A percentile compares a stretch with the other conserved stretches of the same genome.
phyloP scores from a whole-genome alignment of 1,140 invertebrate genomes.

The Heliothis virescens region DNA sequence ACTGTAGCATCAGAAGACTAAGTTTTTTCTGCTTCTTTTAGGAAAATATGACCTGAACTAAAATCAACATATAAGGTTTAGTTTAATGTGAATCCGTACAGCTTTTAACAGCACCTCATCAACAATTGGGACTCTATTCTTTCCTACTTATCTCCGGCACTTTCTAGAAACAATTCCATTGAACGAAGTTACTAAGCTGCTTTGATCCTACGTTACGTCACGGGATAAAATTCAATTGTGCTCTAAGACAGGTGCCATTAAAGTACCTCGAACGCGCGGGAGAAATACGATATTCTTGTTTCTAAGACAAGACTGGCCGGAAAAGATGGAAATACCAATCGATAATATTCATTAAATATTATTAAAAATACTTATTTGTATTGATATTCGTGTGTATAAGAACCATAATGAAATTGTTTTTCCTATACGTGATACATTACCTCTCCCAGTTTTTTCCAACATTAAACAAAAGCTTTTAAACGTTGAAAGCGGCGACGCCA shows the following conservation, averaged over 20 bases:
- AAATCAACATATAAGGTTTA: no score
- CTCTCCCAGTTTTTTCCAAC: background rate
- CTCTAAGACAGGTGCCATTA: constrained; percentile 26
- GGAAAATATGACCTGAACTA: no score
- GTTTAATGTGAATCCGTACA: no score
- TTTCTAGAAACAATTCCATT: constrained; percentile 19
- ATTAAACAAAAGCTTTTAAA: constrained; percentile 1
- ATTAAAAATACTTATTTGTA: no score
- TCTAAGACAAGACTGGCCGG: background rate
- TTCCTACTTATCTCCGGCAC: background rate
- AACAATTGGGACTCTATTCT: background rate
- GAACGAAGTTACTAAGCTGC: constrained; percentile 10
- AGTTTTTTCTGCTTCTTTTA: no score
- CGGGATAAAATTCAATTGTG: constrained; percentile 24
- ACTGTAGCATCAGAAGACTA: no score
- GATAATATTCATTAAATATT: background rate
- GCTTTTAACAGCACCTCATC: background rate
- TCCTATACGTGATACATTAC: no score
- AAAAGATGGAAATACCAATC: background rate
- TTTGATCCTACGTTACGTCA: constrained; percentile 7
- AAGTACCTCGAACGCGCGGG: background rate
- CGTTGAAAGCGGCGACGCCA: no score
- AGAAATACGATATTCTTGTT: constrained; percentile 1
- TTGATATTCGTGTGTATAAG: no score
- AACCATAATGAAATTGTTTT: no score